These are phyloP conservation scores for Rhodinocichla rosea DNA, from an alignment of 2,113 vertebrate species.

Conservation along the genomic window DNA sequence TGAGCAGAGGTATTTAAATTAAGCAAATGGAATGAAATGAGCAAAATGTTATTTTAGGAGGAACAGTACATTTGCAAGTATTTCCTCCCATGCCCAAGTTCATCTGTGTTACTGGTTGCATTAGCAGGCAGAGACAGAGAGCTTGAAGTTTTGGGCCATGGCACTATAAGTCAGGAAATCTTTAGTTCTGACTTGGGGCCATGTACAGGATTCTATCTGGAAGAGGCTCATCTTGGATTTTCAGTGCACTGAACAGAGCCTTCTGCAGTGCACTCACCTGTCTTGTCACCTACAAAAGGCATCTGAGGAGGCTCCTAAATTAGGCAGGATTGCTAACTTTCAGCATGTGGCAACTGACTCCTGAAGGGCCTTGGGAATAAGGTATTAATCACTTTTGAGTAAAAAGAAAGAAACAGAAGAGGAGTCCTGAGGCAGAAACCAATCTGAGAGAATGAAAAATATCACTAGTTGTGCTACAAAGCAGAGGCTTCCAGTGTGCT, in stretches of 20 bases:
- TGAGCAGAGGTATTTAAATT: background rate
- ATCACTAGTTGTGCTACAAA: background rate
- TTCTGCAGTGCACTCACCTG: background rate
- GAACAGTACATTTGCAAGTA: background rate
- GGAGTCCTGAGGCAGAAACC: background rate
- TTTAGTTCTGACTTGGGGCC: background rate
- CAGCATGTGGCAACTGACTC: background rate
- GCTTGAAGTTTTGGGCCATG: background rate
- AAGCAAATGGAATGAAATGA: background rate
- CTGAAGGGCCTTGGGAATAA: background rate
- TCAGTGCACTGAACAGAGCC: background rate
- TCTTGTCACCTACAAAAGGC: background rate
- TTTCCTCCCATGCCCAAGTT: background rate
- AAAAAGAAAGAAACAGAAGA: background rate
- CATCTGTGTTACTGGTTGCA: background rate
- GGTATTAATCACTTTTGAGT: background rate
- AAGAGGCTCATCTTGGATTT: background rate
- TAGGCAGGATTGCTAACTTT: background rate
- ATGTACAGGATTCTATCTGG: background rate
- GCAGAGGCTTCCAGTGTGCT: background rate
- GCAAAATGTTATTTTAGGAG: background rate
- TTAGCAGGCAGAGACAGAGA: background rate
- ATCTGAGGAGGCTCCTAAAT: background rate
- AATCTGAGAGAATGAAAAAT: background rate
- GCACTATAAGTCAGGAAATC: background rate